Evolutionary conservation across 92 coral and sea anemone species (phyloP).

Genomic region (Epizoanthus rinbou): DNA sequence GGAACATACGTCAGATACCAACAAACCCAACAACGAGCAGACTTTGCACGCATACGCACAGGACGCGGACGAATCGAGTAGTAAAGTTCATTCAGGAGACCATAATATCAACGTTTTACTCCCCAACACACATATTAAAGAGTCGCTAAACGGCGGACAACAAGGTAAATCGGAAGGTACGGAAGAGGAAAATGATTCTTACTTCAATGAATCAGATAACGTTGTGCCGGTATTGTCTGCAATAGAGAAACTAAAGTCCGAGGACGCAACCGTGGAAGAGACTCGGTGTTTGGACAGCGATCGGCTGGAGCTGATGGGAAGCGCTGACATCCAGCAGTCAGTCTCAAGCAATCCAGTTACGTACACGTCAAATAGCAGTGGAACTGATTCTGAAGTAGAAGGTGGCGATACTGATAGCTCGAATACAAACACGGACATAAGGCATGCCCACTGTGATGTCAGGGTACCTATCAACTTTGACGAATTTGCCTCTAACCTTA

Average conservation of each 20-base stretch:
- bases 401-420: background rate
- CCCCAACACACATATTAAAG: no score
- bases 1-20: no score
- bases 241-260: background rate
- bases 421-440: background rate
- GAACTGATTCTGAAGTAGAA: background rate
- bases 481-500: slow-evolving; percentile 15
- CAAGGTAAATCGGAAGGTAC: no score
- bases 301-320: background rate
- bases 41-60: no score
- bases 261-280: background rate
- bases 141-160: no score
- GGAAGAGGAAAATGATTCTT: background rate
- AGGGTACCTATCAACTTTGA: background rate
- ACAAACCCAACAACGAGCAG: no score
- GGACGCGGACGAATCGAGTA: no score
- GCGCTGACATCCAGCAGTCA: background rate
- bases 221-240: background rate
- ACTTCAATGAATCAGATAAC: background rate
- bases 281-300: background rate
- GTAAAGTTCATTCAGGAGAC: no score
- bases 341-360: background rate
- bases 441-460: background rate
- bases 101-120: no score
- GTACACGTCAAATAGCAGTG: background rate